These are phyloP conservation scores for Pristionchus arcanus DNA, from an alignment of 2,888 invertebrate species.

Conservation along the genomic window DNA sequence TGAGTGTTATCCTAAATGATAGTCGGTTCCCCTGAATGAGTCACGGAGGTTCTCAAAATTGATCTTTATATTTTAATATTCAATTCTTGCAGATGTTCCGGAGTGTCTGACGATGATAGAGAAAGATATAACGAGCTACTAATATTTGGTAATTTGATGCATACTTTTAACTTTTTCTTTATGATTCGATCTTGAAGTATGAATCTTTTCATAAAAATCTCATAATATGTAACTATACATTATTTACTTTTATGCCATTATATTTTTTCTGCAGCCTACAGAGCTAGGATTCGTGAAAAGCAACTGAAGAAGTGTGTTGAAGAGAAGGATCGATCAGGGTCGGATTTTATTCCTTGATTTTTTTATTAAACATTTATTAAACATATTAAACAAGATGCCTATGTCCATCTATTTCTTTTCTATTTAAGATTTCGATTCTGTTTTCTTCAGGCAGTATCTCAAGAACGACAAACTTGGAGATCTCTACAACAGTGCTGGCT, in stretches of 20 bases:
- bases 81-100: background rate
- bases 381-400: background rate
- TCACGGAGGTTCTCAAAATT: too few species aligned
- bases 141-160: background rate
- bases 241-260: background rate
- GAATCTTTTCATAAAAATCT: background rate
- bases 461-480: background rate
- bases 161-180: background rate
- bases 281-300: background rate
- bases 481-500: constrained; percentile 10
- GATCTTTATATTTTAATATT: too few species aligned
- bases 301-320: background rate
- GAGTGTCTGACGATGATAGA: background rate
- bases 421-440: background rate
- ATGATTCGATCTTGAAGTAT: background rate
- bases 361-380: background rate
- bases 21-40: too few species aligned
- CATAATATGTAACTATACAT: background rate
- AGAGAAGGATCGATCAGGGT: background rate
- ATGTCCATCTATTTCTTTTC: background rate
- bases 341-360: background rate
- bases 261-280: constrained; percentile 2
- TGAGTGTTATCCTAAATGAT: too few species aligned
- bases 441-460: background rate
- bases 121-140: background rate